phyloP scores from a whole-genome alignment of 2,113 vertebrate genomes.

The Prolemur simus region DNA sequence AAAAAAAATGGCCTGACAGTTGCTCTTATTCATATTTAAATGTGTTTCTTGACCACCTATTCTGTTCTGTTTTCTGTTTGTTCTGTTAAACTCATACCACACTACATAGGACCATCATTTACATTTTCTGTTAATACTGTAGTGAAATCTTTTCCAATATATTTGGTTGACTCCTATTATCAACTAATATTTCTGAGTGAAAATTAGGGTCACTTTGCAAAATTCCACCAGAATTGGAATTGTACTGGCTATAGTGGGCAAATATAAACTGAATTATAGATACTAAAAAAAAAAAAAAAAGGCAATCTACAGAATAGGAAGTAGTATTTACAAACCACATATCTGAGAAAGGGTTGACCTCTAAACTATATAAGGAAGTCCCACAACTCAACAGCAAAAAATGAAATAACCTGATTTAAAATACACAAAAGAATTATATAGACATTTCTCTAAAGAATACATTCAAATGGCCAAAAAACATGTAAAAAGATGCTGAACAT shows the following conservation, averaged over 20 bases:
- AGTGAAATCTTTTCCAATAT: neutral
- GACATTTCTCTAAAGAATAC: neutral
- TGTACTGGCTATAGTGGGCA: neutral
- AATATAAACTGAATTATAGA: neutral
- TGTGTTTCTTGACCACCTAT: neutral
- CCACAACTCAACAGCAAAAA: neutral
- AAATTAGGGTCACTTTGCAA: neutral
- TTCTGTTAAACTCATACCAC: neutral
- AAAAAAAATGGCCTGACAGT: neutral
- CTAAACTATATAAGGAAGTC: neutral
- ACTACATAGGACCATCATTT: neutral
- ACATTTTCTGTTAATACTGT: neutral
- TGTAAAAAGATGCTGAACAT: neutral
- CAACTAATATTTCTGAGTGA: neutral
- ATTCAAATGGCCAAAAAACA: neutral
- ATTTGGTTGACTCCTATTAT: neutral
- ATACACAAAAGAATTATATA: neutral
- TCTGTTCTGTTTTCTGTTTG: neutral
- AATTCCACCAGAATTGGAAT: neutral
- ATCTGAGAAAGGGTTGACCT: neutral
- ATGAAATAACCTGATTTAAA: neutral
- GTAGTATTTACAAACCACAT: neutral
- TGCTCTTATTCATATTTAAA: neutral
- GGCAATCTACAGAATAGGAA: neutral
- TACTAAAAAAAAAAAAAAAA: neutral